Evolutionary conservation across 2,113 vertebrate species (phyloP), one percentile per base, ranked within the genome.

Genomic region (Rutilus rutilus): DNA sequence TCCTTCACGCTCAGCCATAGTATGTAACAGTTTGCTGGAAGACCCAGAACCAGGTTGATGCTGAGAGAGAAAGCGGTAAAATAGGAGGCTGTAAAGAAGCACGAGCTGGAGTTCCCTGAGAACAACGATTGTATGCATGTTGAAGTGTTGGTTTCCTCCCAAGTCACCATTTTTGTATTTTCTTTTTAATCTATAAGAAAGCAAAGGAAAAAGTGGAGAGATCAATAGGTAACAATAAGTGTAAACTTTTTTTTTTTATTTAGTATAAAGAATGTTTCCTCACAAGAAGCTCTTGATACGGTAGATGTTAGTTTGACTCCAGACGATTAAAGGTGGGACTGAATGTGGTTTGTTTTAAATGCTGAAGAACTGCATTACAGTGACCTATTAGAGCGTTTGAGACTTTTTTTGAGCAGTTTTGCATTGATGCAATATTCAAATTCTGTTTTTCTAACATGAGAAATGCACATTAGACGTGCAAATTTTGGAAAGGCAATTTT

Each of bases 11-110:
- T 73, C 47, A 69, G 21, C 65, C 81, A 59, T 8, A 82, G 64
- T 27, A 82, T 73, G 47, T 27, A 83, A 25, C 64, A n/a, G 65
- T 83, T 83, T 17, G 81, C 81, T 5, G 81, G 81, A 39, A 83
- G 21, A 83, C 65, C 50, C 2, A 83, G 64, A 57, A 57, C 11
- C 3, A 73, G 8, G 30, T 83, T 73, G 65, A 83, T 11, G 30
- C 81, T 5, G 12, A 83, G 17, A 19, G 81, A 71, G 14, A 33
- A 12, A 7, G 65, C 1, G 4, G 57, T 83, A 2, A 83, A 57
- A 42, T 83, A 73, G 6, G 50, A 25, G 12, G 81, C 14, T 9
- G 42, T 57, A 57, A 12, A 0, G 0, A 73, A 73, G 12, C 81
- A 73, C 0, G 6, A 52, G 30, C 81, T 83, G 65, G 30, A 73